phyloP scores from a whole-genome alignment of 2,888 invertebrate genomes.

The Cecidostiba fungosa region DNA sequence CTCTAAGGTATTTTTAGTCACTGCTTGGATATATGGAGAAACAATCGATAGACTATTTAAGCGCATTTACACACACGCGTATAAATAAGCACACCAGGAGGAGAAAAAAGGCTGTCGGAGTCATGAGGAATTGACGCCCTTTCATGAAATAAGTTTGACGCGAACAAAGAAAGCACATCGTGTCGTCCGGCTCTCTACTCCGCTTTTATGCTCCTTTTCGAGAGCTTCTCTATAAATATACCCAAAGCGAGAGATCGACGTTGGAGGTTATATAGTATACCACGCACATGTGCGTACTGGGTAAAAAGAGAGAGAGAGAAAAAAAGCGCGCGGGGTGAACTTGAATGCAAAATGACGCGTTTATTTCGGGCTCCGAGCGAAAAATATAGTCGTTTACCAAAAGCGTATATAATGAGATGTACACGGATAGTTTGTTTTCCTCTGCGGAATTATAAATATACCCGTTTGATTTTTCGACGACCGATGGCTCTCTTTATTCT shows the following conservation, averaged over 20 bases:
- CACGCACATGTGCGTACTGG: neutral
- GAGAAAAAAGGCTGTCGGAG: no score
- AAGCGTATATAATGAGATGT: no score
- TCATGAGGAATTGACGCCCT: neutral
- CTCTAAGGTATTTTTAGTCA: neutral
- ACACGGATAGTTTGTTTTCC: no score
- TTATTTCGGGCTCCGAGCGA: conserved; percentile 20
- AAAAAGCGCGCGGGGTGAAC: neutral
- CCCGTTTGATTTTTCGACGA: no score
- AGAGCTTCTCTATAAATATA: conserved; percentile 34
- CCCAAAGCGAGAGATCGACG: neutral
- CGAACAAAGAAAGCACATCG: neutral
- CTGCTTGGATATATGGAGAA: neutral
- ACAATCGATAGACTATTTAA: conserved; percentile 8
- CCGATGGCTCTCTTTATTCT: no score
- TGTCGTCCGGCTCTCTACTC: no score
- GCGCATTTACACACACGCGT: neutral
- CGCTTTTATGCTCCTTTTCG: neutral
- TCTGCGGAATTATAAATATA: no score
- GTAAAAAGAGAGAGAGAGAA: neutral
- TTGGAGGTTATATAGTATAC: neutral
- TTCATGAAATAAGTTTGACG: neutral
- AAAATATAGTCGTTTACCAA: no score
- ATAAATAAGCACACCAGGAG: neutral
- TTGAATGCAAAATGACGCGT: conserved; percentile 32